Evolutionary conservation across 2,888 invertebrate species (phyloP), one percentile per base, ranked within the genome.

Genomic region (Nomada ferruginata): DNA sequence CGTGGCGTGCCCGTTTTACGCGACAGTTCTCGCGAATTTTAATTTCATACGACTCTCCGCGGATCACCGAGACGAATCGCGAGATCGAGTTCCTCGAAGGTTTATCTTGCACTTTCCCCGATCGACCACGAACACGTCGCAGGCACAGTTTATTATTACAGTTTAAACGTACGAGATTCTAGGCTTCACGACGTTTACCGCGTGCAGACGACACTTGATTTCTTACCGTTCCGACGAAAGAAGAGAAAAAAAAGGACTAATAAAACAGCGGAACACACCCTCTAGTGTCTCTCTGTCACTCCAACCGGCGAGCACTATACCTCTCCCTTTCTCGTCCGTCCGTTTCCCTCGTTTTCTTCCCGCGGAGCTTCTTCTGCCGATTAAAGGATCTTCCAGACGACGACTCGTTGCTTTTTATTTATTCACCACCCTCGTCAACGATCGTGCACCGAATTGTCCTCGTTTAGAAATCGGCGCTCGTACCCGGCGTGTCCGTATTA

Each of bases 381-480:
- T 61, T 29, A 84, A 78, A 84, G 23, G 53, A 87, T 87, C 87
- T 87, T 87, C 87, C 87, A 78, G 81, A 64, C 85, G 87, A 81
- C 68, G 84, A 79, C 29, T 47, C 60, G 59, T 44, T 61, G 53
- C 44, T 61, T 36, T 60, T 77, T 66, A 59, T 79, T 73, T 72
- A 71, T 18, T 36, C 73, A 53, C 83, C 74, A 80, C 76, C 18
- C 72, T 53, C 23, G 36, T 42, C 42, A 55, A 57, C 26, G 55
- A 57, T 50, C 52, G 60, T 66, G 69, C 57, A 60, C 70, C 65
- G 61, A 50, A 26, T 50, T 68, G 50, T 29, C 50, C 26, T 50
- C 65, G 52, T 52, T 50, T 29, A 65, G 65, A 11, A 65, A 65
- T 52, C 65, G 65, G 65, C 65, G 65, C n/a, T 50, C n/a, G 36